Conservation (phyloP, 2,113 vertebrate species). For the Smithornis capensis region DNA sequence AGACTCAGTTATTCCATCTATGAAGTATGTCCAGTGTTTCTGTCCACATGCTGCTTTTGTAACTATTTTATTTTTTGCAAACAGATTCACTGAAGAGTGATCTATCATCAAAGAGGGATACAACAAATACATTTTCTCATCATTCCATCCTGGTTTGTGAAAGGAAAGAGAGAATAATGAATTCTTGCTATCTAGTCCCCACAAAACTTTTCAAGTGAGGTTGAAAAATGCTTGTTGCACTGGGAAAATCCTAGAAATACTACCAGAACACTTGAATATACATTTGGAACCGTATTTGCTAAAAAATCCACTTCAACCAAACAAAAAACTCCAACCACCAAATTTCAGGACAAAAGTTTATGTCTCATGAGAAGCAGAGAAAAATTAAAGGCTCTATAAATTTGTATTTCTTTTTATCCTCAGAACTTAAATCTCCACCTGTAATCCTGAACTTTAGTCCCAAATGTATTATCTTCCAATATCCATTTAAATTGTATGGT, state of each 20-base stretch:
- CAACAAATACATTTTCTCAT: not conserved
- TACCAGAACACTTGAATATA: not conserved
- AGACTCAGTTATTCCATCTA: not conserved
- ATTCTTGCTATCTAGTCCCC: not conserved
- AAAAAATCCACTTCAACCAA: accelerated
- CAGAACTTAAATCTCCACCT: not conserved
- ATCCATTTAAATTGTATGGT: not conserved
- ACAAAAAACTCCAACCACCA: not conserved
- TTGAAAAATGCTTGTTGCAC: not conserved
- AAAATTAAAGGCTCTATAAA: not conserved
- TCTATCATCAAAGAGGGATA: not conserved
- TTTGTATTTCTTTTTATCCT: not conserved
- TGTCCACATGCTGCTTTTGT: not conserved
- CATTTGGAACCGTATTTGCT: not conserved
- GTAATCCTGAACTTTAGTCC: not conserved
- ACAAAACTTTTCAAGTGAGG: not conserved
- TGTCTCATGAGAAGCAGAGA: not conserved
- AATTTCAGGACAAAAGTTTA: not conserved
- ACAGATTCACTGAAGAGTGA: not conserved
- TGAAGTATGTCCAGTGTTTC: not conserved
- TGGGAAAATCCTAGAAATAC: not conserved
- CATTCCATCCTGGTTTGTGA: not conserved
- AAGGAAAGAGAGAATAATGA: not conserved
- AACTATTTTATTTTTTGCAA: not conserved
- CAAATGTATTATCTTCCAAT: not conserved